A percentile compares a stretch with the other conserved stretches of the same genome.
Conservation (phyloP, 1,140 invertebrate genomes). For the Neodiprion fabricii region DNA sequence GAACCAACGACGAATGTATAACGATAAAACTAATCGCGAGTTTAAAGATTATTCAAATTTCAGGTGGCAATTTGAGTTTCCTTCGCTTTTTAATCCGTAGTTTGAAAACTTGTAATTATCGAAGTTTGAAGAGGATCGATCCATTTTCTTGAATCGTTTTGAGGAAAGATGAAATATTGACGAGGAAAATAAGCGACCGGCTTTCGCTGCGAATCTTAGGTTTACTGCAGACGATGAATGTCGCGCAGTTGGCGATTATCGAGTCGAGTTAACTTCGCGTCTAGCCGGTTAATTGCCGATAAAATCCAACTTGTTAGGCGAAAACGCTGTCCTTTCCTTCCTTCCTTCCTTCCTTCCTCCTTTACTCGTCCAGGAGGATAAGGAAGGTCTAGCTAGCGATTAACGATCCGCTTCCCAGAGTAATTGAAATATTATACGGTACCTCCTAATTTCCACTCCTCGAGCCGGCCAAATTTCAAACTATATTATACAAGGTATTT, state of each 20-base stretch:
- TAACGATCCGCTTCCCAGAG: not conserved
- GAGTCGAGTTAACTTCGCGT: not conserved
- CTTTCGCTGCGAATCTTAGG: not conserved
- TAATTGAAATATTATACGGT: too few relatives aligned
- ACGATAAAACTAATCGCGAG: too few relatives aligned
- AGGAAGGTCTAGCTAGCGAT: not conserved
- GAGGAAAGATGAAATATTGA: too few relatives aligned
- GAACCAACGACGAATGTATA: too few relatives aligned
- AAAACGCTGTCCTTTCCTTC: slow-evolving; percentile 10
- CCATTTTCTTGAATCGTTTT: not conserved
- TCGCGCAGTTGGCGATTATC: not conserved
- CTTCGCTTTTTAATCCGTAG: not conserved
- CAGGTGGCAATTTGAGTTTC: too few relatives aligned
- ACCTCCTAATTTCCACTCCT: too few relatives aligned
- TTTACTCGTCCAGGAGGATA: not conserved
- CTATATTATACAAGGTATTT: too few relatives aligned
- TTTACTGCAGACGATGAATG: not conserved
- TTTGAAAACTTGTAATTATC: not conserved
- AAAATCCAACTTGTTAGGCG: not conserved
- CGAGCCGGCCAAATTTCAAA: too few relatives aligned
- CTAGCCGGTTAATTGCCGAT: slow-evolving; percentile 2
- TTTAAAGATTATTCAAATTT: too few relatives aligned
- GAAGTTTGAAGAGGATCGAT: not conserved
- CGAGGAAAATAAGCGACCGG: not conserved
- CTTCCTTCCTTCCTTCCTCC: slow-evolving; percentile 9